Evolutionary conservation across 2,888 invertebrate genomes (phyloP).

Genomic region (Dryobota labecula): DNA sequence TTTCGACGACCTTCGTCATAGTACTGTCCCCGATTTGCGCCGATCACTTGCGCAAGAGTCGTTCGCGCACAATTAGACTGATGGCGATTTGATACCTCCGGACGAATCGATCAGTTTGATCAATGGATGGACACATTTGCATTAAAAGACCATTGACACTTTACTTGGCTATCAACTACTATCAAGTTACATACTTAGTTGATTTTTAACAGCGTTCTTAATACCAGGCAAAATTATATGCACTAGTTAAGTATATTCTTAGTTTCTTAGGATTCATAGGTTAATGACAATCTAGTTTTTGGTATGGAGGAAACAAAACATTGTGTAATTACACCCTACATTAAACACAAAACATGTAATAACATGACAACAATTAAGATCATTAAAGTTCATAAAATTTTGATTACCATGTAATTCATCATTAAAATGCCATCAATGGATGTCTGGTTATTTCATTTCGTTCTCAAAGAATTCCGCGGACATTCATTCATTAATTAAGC

Average conservation of each 20-base stretch:
- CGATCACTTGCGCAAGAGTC: slow-evolving; percentile 66
- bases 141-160: slow-evolving; percentile 15
- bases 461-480: slow-evolving; percentile 49
- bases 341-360: slow-evolving; percentile 36
- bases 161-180: not conserved
- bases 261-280: not conserved
- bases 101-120: slow-evolving; percentile 35
- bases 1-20: slow-evolving; percentile 73
- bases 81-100: slow-evolving; percentile 44
- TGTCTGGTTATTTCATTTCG: slow-evolving; percentile 35
- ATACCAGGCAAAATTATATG: too few relatives aligned
- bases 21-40: slow-evolving; percentile 71
- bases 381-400: slow-evolving; percentile 54
- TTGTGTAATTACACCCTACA: slow-evolving; percentile 19
- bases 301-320: not conserved
- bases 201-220: not conserved
- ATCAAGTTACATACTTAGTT: not conserved
- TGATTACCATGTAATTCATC: slow-evolving; percentile 50
- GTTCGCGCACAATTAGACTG: slow-evolving; percentile 66
- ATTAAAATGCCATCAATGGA: slow-evolving; percentile 59
- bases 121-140: slow-evolving; percentile 33
- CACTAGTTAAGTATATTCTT: not conserved
- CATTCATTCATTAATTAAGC: slow-evolving; percentile 63
- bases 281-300: not conserved
- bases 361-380: slow-evolving; percentile 44